Conservation (phyloP, 2,888 invertebrate genomes). For the Agrotis segetum region DNA sequence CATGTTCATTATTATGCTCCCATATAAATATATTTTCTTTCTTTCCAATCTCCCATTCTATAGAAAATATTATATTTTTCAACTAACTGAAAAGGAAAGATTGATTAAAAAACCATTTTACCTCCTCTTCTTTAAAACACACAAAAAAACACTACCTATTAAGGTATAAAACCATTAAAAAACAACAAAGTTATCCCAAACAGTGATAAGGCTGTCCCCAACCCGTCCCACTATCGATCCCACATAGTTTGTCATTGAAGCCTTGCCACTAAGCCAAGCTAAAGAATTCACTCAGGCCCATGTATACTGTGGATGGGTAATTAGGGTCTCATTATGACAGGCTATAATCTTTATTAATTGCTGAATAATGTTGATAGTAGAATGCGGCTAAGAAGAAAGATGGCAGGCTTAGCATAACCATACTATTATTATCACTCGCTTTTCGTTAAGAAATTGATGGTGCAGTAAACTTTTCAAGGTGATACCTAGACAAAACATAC, state of each 20-base stretch:
- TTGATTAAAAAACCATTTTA: too few species aligned
- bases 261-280: conserved; percentile 12
- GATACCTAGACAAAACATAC: too few species aligned
- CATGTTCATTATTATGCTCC: too few species aligned
- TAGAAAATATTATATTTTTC: too few species aligned
- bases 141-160: not conserved
- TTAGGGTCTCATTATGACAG: conserved; percentile 23
- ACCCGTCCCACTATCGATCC: conserved; percentile 25
- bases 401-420: not conserved
- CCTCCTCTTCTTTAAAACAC: not conserved
- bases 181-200: conserved; percentile 26
- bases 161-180: conserved; percentile 8
- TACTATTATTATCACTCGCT: too few species aligned
- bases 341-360: conserved; percentile 37
- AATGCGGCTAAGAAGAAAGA: not conserved
- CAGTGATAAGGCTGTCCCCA: conserved; percentile 19
- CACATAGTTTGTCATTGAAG: conserved; percentile 34
- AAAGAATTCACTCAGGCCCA: conserved; percentile 21
- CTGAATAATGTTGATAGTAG: conserved; percentile 1
- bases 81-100: too few species aligned
- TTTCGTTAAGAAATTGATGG: too few species aligned
- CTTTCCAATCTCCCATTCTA: too few species aligned
- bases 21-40: too few species aligned
- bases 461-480: too few species aligned
- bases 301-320: conserved; percentile 21